A percentile compares a stretch with the other conserved stretches of the same genome.
Evolutionary conservation across 2,888 invertebrate genomes (phyloP).

Genomic region (Brachyptera putata): DNA sequence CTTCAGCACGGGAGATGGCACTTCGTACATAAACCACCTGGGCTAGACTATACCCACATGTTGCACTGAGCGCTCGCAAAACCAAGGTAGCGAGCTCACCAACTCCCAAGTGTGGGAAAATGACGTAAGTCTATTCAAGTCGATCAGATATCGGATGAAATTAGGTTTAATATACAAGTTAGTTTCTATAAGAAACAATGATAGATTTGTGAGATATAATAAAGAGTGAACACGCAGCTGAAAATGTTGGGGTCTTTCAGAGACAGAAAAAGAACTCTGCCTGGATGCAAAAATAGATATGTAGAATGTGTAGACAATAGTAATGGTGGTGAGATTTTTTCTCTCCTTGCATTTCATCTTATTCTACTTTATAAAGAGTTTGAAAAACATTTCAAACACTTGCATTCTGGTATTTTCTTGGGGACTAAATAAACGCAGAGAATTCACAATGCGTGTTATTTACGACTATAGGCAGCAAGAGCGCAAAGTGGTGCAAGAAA

Average conservation of each 20-base stretch:
- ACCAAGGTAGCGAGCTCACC: background rate
- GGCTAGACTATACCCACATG: background rate
- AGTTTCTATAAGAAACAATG: background rate
- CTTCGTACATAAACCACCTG: background rate
- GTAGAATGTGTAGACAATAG: slow-evolving; percentile 24
- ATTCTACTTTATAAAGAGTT: slow-evolving; percentile 28
- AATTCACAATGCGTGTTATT: slow-evolving; percentile 30
- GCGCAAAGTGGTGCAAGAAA: slow-evolving; percentile 22
- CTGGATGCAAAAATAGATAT: slow-evolving; percentile 24
- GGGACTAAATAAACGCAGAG: slow-evolving; percentile 28
- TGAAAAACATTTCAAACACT: slow-evolving; percentile 29
- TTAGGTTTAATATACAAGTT: background rate
- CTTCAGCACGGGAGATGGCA: slow-evolving; percentile 8
- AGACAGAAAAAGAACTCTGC: too few species aligned
- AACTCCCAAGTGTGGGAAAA: background rate
- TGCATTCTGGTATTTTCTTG: slow-evolving; percentile 30
- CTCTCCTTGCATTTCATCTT: slow-evolving; percentile 24
- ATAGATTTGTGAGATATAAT: background rate
- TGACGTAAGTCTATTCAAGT: background rate
- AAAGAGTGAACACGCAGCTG: background rate
- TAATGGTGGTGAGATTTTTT: slow-evolving; percentile 20
- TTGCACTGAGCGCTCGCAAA: background rate
- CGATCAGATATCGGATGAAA: background rate
- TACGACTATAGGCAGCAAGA: slow-evolving; percentile 26
- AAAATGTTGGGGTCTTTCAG: background rate